These are phyloP conservation scores for Dicyrtomina minuta DNA, from an alignment of 2,888 invertebrate genomes.

Conservation along the genomic window DNA sequence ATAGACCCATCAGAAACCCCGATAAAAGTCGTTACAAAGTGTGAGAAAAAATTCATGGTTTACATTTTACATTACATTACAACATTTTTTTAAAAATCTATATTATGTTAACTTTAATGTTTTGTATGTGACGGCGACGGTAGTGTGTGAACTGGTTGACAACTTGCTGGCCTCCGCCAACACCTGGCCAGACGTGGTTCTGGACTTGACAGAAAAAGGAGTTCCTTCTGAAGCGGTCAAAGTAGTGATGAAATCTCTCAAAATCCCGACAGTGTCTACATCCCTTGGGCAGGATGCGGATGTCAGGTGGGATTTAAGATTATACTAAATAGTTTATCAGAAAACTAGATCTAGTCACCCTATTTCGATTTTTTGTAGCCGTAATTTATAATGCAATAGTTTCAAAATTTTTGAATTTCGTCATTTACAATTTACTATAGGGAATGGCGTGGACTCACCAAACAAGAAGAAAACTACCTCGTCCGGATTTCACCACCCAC, in stretches of 20 bases:
- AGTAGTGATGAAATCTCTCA: conserved; percentile 76
- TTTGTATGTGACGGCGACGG: not conserved
- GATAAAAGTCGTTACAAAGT: not conserved
- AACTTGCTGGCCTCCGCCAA: conserved; percentile 62
- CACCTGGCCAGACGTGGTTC: conserved; percentile 23
- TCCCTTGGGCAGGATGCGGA: conserved; percentile 83
- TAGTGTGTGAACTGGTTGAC: conserved; percentile 73
- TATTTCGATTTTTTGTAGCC: too few species aligned
- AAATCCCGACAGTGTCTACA: conserved; percentile 77
- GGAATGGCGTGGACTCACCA: conserved; percentile 75
- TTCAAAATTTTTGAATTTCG: not conserved
- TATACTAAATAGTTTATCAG: too few species aligned
- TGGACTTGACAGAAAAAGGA: conserved; percentile 80
- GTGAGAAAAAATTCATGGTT: not conserved
- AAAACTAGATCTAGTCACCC: too few species aligned
- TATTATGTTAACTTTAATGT: too few species aligned
- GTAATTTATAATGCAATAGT: not conserved
- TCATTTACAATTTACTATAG: conserved; percentile 6
- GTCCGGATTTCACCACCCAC: conserved; percentile 83
- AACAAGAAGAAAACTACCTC: conserved; percentile 71
- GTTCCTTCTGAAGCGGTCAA: conserved; percentile 80
- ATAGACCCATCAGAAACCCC: not conserved
- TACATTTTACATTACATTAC: too few species aligned
- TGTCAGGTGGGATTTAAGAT: conserved; percentile 75
- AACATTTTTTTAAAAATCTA: too few species aligned